Base-by-base conservation (phyloP, 2,113 vertebrate species). In the Cyprichromis sp. region DNA sequence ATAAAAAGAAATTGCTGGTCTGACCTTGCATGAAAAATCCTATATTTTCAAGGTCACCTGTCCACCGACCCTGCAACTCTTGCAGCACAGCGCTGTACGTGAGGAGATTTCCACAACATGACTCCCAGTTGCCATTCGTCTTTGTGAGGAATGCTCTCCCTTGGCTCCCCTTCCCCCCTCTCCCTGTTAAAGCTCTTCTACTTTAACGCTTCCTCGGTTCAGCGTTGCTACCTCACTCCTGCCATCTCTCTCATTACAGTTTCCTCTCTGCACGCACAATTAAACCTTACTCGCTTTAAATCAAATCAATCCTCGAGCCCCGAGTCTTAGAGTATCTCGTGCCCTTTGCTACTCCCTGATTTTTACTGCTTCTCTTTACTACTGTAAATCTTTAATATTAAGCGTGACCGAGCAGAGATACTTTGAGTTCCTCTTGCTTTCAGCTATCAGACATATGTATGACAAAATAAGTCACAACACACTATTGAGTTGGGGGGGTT, bases 201-300 rank as follows among this genome's bases (percentile, higher is more conserved):
- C 85, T 87, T 90, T 88, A 85, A 86, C 24, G 80, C 86, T 86
- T 31, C 80, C 84, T 86, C 71, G 81, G 52, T 79, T 89, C 88
- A 4, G 79, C 24, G 11, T 82, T 16, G 38, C 71, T 85, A 38
- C 79, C 84, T 61, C 84, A 40, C 54, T 81, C 80, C 17, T 50
- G 71, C 84, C 40, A 53, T 89, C 85, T 81, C 80, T 86, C 88
- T 91, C 88, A 81, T 91, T 86, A 76, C 88, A 16, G 52, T 81
- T 73, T 81, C 82, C 79, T 81, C 88, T 88, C 80, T 83, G 36
- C 86, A 93, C 29, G 89, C 84, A 82, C 93, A 92, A 92, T 95
- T 94, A 93, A 93, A 90, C 86, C 85, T 82, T 8, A 42, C 81
- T 88, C 40, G 4, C 88, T 8, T 54, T 92, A 91, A 94, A 95